These are phyloP conservation scores for Siniperca undulata DNA, from an alignment of 2,797 vertebrate species.

Conservation along the genomic window DNA sequence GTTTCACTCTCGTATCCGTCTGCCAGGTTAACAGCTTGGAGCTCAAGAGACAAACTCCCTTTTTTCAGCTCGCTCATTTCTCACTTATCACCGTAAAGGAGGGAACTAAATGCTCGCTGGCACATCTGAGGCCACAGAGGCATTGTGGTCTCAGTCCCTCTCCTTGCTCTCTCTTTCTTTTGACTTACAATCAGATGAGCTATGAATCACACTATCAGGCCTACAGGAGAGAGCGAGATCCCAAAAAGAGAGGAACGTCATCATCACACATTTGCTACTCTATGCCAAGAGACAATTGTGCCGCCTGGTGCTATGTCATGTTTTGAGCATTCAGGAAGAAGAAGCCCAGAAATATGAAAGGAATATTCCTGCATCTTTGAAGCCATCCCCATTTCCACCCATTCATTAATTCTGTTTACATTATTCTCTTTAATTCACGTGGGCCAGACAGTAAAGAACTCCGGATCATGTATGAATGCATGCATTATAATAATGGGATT, in stretches of 20 bases:
- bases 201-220: slow-evolving; percentile 40
- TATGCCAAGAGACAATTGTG: slow-evolving; percentile 19
- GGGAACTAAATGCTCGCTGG: slow-evolving; percentile 12
- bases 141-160: slow-evolving; percentile 22
- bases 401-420: not conserved
- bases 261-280: slow-evolving; percentile 1
- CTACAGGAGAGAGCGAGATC: slow-evolving; percentile 27
- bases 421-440: slow-evolving; percentile 13
- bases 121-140: slow-evolving; percentile 28
- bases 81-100: slow-evolving; percentile 13
- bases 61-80: slow-evolving; percentile 31
- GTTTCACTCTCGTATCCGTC: slow-evolving; percentile 14
- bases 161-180: slow-evolving; percentile 48
- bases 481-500: slow-evolving; percentile 21
- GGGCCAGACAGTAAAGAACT: not conserved
- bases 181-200: slow-evolving; percentile 44
- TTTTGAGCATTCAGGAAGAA: slow-evolving; percentile 19
- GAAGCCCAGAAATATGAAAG: slow-evolving; percentile 31
- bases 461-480: slow-evolving; percentile 10
- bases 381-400: not conserved
- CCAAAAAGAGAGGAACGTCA: slow-evolving; percentile 29
- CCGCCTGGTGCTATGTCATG: slow-evolving; percentile 15
- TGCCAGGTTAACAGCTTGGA: slow-evolving; percentile 55
- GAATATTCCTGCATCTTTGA: slow-evolving; percentile 22
- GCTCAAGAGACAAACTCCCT: slow-evolving; percentile 39